phyloP scores from a whole-genome alignment of 2,888 invertebrate genomes.

The Cerceris rybyensis region DNA sequence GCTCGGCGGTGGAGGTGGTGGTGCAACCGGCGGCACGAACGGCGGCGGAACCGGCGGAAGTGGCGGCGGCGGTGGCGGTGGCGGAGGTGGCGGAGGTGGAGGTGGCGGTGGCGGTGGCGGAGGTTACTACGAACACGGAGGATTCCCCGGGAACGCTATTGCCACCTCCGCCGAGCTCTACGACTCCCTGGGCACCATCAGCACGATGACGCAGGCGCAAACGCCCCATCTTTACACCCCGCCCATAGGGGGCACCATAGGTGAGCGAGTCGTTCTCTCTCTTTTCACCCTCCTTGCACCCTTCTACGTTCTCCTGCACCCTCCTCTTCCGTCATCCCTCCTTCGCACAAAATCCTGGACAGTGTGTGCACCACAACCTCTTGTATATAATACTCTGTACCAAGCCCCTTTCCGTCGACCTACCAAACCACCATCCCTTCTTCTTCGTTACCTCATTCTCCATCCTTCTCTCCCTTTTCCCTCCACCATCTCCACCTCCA shows the following conservation, averaged over 20 bases:
- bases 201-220: constrained; percentile 89
- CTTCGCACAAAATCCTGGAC: constrained; percentile 63
- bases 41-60: constrained; percentile 82
- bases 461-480: constrained; percentile 46
- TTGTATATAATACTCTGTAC: constrained; percentile 59
- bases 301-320: constrained; percentile 35
- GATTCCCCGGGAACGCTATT: constrained; percentile 81
- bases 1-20: constrained; percentile 83
- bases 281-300: constrained; percentile 24
- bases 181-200: constrained; percentile 88
- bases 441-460: constrained; percentile 8
- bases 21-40: constrained; percentile 76
- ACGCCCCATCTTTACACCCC: constrained; percentile 90
- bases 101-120: constrained; percentile 82
- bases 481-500: constrained; percentile 1
- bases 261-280: constrained; percentile 80
- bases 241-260: constrained; percentile 88
- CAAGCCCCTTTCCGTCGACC: constrained; percentile 41
- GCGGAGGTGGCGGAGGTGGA: constrained; percentile 81
- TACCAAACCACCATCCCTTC: constrained; percentile 31
- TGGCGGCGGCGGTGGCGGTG: constrained; percentile 82
- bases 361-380: constrained; percentile 61
- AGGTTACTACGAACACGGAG: constrained; percentile 81
- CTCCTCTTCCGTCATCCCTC: constrained; percentile 43
- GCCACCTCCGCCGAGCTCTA: constrained; percentile 85